Conservation (phyloP, 2,113 vertebrate species). For the Phoenicopterus ruber region DNA sequence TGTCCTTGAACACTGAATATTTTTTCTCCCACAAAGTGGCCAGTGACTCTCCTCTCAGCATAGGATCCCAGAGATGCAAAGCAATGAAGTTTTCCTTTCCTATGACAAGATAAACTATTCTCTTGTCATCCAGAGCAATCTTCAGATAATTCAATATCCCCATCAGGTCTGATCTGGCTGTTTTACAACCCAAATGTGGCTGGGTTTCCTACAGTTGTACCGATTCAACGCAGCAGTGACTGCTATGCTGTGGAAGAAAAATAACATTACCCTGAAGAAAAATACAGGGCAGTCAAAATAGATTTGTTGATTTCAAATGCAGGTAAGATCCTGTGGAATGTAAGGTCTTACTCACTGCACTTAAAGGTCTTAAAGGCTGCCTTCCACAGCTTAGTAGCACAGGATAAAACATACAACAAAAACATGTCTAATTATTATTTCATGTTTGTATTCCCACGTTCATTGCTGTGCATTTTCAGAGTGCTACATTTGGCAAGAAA, state of each 20-base stretch:
- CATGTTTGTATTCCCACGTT: neutral
- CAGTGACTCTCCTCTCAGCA: neutral
- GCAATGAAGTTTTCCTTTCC: neutral
- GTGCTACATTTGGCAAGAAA: neutral
- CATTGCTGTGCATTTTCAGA: neutral
- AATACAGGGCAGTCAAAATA: neutral
- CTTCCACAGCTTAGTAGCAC: neutral
- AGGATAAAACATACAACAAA: neutral
- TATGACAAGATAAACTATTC: neutral
- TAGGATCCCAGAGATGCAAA: neutral
- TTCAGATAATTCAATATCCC: neutral
- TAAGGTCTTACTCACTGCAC: neutral
- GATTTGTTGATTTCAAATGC: neutral
- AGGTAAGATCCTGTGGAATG: neutral
- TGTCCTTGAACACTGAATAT: constrained; percentile 10
- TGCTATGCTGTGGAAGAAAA: neutral
- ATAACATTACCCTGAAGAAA: neutral
- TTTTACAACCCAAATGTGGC: neutral
- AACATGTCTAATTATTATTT: fast-evolving
- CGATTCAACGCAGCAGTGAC: neutral
- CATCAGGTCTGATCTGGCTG: neutral
- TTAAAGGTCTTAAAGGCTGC: neutral
- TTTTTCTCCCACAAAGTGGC: neutral
- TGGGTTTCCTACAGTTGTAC: neutral
- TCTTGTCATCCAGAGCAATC: neutral